Evolutionary conservation across 2,797 vertebrate species (phyloP).

Genomic region (Myiotriccus ornatus): DNA sequence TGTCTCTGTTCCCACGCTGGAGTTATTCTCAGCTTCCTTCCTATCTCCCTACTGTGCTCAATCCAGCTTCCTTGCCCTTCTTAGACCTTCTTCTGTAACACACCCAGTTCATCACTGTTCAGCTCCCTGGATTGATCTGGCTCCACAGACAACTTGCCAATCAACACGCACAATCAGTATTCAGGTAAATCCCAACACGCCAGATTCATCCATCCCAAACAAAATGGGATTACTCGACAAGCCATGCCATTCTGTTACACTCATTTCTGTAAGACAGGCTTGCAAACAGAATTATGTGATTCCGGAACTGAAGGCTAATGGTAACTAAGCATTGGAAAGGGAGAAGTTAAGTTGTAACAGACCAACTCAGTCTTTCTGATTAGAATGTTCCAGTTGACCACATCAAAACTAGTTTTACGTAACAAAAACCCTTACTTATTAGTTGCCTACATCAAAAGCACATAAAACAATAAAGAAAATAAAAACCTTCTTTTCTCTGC

Average conservation of each 20-base stretch:
- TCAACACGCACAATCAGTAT: fast-evolving
- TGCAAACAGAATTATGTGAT: not conserved
- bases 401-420: not conserved
- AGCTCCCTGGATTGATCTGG: not conserved
- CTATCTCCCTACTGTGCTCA: not conserved
- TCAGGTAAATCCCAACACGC: not conserved
- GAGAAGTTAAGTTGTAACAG: not conserved
- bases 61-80: not conserved
- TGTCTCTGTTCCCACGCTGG: not conserved
- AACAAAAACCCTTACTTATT: not conserved
- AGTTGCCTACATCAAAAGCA: not conserved
- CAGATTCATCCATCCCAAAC: not conserved
- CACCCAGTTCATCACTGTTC: not conserved
- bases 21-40: not conserved
- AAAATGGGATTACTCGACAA: not conserved
- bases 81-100: not conserved
- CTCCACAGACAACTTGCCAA: not conserved
- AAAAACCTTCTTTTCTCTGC: slow-evolving; percentile 70
- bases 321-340: not conserved
- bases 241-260: not conserved
- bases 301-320: not conserved
- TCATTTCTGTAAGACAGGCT: not conserved
- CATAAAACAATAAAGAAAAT: not conserved
- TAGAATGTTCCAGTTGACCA: not conserved
- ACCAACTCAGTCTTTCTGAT: not conserved